Conservation (phyloP, 2,888 invertebrate species). For the Strigamia maritima region DNA sequence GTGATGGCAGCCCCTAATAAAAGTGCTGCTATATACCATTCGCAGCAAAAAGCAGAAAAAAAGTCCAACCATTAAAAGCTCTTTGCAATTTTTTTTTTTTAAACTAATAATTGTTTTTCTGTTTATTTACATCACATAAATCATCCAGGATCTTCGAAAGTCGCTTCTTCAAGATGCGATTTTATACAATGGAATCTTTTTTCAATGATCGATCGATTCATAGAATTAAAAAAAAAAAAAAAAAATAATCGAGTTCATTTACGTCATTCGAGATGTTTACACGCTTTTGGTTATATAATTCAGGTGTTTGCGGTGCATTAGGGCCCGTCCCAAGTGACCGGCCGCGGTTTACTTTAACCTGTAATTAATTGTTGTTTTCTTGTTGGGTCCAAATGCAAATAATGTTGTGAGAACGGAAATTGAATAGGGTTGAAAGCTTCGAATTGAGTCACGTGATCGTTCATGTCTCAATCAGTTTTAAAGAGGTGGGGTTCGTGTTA, state of each 20-base stretch:
- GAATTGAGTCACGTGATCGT: background rate
- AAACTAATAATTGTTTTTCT: too few species aligned
- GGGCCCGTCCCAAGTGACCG: background rate
- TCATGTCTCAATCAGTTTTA: slow-evolving; percentile 5
- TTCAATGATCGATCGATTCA: background rate
- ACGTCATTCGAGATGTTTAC: too few species aligned
- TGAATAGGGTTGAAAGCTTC: background rate
- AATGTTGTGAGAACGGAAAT: background rate
- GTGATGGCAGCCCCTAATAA: background rate
- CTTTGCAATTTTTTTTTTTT: background rate
- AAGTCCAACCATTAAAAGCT: background rate
- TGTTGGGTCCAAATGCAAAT: background rate
- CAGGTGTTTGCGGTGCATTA: background rate
- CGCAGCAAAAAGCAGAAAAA: background rate
- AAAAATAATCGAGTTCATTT: too few species aligned
- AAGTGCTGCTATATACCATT: too few species aligned
- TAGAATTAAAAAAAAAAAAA: too few species aligned
- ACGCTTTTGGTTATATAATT: background rate
- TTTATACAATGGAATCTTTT: too few species aligned
- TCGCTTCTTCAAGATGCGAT: too few species aligned
- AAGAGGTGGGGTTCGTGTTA: background rate
- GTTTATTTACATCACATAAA: too few species aligned
- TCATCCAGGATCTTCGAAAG: background rate
- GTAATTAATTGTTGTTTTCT: slow-evolving; percentile 15
- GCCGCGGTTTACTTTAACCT: background rate